A percentile compares a stretch with the other conserved stretches of the same genome.
phyloP scores from a whole-genome alignment of 2,888 invertebrate species.

The Asteroscopus sphinx region DNA sequence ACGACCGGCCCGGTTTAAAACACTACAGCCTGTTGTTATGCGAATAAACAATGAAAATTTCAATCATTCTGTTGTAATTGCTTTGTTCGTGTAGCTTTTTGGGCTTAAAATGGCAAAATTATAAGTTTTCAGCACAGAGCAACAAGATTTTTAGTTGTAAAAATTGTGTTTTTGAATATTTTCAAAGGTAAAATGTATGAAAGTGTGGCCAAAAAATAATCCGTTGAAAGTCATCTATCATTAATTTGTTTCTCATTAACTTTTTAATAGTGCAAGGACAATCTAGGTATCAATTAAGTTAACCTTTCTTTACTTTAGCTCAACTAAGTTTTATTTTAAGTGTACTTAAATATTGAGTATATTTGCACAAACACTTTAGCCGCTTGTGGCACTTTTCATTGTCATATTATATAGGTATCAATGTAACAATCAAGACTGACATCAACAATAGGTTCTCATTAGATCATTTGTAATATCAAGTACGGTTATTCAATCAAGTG shows the following conservation, averaged over 20 bases:
- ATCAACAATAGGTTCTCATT: constrained; percentile 33
- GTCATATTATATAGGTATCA: constrained; percentile 2
- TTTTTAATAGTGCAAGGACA: no score
- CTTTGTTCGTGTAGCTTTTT: constrained; percentile 27
- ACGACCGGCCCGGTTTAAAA: constrained; percentile 55
- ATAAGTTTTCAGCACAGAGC: background rate
- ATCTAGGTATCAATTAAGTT: no score
- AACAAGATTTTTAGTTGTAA: no score
- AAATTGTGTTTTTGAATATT: no score
- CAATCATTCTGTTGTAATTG: constrained; percentile 55
- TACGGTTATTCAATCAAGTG: background rate
- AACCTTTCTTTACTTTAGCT: no score
- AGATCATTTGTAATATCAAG: constrained; percentile 17
- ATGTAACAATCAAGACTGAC: constrained; percentile 8
- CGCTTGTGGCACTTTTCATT: background rate
- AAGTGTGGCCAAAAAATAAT: no score
- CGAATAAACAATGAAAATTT: constrained; percentile 58
- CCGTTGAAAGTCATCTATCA: no score
- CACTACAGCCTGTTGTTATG: constrained; percentile 38
- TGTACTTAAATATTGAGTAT: no score
- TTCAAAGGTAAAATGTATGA: no score
- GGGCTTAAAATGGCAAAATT: constrained; percentile 9
- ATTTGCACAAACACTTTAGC: no score
- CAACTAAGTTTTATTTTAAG: no score
- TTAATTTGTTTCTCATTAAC: no score